Base-by-base conservation (phyloP, 2,797 vertebrate species). In the Pseudomugil tenellus region DNA sequence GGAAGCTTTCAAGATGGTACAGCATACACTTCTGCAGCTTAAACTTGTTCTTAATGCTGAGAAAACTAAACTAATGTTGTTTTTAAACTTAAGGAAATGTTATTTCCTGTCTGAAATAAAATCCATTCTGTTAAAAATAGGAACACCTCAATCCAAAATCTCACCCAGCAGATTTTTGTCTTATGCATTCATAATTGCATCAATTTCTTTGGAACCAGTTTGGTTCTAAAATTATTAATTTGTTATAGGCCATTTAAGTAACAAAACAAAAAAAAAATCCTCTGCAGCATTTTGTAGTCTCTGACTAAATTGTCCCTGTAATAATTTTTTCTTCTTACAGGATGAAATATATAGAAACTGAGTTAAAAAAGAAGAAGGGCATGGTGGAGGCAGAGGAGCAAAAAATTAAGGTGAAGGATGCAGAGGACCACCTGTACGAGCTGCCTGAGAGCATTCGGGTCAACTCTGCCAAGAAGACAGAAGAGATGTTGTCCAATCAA, bases 401-500 rank as follows among this genome's bases (percentile, higher is more conserved):
- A 90, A 98, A 96, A 72, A 90, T 96, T 4, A 99, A 98, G 82
- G 93, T 95, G 21, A 98, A 97, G 89, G 97, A 96, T 2, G 96
- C 98, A 0, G 98, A 99, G 77, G 98, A 99, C 77, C 96, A 95
- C 34, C 92, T 99, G 34, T 99, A 99, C 0, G 97, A 99, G 76
- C 93, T 99, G 13, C 98, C 98, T 0, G 98, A 99, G 67, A 99
- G 89, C 84, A 99, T 99, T 84, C 90, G 95, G 0, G 96, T 99
- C 59, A 97, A 96, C 35, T 99, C 98, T 0, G 98, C 98, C 46
- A 97, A 99, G 92, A 98, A 98, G 91, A 99, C 98, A 0, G 98
- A 99, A 81, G 97, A 99, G 89, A 99, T 99, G 97, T 92, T 99
- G 48, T 99, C 98, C 87, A 99, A 99, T 92, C 98, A 99, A 92